These are phyloP conservation scores for Penaeus japonicus DNA, from an alignment of 1,140 invertebrate genomes.

Conservation along the genomic window DNA sequence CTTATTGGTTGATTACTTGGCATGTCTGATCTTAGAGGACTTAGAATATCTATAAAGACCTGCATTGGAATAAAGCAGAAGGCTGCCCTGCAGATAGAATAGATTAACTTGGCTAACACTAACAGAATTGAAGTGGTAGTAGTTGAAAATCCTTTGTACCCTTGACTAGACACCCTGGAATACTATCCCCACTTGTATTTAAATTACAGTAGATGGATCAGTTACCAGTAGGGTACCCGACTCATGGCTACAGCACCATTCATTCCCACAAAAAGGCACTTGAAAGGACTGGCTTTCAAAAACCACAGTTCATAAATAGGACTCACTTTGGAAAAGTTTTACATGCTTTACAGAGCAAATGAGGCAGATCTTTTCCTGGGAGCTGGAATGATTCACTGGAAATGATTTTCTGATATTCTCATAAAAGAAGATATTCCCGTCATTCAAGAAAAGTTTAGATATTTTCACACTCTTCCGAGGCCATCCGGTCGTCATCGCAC, in stretches of 20 bases:
- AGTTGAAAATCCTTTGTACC: conserved; percentile 48
- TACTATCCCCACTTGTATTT: not conserved
- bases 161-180: conserved; percentile 51
- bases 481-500: conserved; percentile 48
- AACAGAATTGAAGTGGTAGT: conserved; percentile 45
- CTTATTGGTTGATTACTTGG: no score
- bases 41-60: conserved; percentile 35
- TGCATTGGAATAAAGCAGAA: conserved; percentile 40
- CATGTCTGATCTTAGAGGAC: not conserved
- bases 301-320: conserved; percentile 38
- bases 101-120: conserved; percentile 35
- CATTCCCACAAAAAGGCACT: conserved; percentile 52
- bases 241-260: conserved; percentile 54
- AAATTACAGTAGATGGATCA: conserved; percentile 36
- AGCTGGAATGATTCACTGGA: conserved; percentile 51
- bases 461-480: conserved; percentile 35
- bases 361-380: conserved; percentile 50
- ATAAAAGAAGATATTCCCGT: conserved; percentile 21
- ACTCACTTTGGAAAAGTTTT: conserved; percentile 44
- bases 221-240: conserved; percentile 51
- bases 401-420: conserved; percentile 15
- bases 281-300: conserved; percentile 55
- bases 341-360: conserved; percentile 37
- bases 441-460: conserved; percentile 10
- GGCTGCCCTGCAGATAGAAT: conserved; percentile 32